Conservation (phyloP, 2,113 vertebrate species). For the Mus musculus region DNA sequence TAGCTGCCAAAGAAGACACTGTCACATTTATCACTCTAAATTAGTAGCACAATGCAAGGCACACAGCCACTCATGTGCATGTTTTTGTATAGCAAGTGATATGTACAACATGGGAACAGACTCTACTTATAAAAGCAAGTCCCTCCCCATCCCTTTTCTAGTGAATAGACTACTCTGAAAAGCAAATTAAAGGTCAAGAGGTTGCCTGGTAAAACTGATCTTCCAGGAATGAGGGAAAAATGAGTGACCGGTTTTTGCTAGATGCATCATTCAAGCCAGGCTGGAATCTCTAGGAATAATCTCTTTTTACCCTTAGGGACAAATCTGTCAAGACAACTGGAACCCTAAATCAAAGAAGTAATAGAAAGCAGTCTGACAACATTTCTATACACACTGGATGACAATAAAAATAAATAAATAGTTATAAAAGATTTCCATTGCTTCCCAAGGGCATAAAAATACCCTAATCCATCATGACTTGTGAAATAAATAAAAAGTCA, state of each 20-base stretch:
- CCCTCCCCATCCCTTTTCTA: background rate
- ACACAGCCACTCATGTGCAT: background rate
- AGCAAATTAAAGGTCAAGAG: constrained; percentile 52
- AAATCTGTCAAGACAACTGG: constrained; percentile 67
- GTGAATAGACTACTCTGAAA: constrained; percentile 38
- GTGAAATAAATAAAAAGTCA: constrained; percentile 61
- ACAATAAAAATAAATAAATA: constrained; percentile 80
- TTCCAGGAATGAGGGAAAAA: background rate
- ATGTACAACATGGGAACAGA: background rate
- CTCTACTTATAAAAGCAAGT: background rate
- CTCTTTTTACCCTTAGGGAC: constrained; percentile 60
- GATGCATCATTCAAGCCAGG: constrained; percentile 56
- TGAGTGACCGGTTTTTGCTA: constrained; percentile 2
- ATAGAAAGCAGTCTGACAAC: constrained; percentile 56
- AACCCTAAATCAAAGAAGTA: constrained; percentile 60
- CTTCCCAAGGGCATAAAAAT: constrained; percentile 67
- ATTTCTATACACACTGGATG: constrained; percentile 64
- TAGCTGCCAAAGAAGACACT: constrained; percentile 11
- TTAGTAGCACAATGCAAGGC: background rate
- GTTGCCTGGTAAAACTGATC: constrained; percentile 12
- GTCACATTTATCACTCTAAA: background rate
- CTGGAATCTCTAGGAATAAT: constrained; percentile 64
- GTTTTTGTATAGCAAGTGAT: constrained; percentile 11
- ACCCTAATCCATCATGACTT: constrained; percentile 45
- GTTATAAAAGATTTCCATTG: constrained; percentile 77